Evolutionary conservation across 2,888 invertebrate genomes (phyloP).

Genomic region (Chironomus tentans): DNA sequence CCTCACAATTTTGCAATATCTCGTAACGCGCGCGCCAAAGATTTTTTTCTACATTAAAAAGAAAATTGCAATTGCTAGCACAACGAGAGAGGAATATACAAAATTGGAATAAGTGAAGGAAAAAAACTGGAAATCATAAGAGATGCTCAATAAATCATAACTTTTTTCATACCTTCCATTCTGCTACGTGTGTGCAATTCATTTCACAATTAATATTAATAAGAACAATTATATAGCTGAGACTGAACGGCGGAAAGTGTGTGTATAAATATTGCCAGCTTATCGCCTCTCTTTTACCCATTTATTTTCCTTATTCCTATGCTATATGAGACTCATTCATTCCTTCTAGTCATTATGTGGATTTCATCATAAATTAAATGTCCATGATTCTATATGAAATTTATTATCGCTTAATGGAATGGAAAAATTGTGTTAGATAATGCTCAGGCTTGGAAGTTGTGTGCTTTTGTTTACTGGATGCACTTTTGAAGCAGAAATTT

Average conservation of each 20-base stretch:
- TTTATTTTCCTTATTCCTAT: too few species aligned
- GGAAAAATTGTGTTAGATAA: too few species aligned
- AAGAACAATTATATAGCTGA: constrained; percentile 19
- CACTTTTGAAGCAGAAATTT: too few species aligned
- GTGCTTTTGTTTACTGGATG: too few species aligned
- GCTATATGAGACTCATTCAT: too few species aligned
- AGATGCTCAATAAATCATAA: constrained; percentile 21
- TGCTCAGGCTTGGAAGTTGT: too few species aligned
- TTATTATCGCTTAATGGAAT: too few species aligned
- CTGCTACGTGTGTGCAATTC: not conserved
- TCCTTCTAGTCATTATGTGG: too few species aligned
- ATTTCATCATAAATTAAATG: too few species aligned
- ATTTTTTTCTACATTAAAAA: not conserved
- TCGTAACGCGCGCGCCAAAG: constrained; percentile 9
- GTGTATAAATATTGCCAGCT: constrained; percentile 12
- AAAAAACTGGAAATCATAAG: not conserved
- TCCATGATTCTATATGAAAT: too few species aligned
- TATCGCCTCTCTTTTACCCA: not conserved
- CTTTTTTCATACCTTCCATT: constrained; percentile 1
- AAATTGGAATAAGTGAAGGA: not conserved
- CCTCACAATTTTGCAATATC: not conserved
- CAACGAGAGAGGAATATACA: not conserved
- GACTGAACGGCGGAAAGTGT: constrained; percentile 2
- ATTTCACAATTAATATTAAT: constrained; percentile 16
- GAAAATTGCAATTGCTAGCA: constrained; percentile 8